Evolutionary conservation across 2,888 invertebrate genomes (phyloP).

Genomic region (Polydrusus pterygomalis): DNA sequence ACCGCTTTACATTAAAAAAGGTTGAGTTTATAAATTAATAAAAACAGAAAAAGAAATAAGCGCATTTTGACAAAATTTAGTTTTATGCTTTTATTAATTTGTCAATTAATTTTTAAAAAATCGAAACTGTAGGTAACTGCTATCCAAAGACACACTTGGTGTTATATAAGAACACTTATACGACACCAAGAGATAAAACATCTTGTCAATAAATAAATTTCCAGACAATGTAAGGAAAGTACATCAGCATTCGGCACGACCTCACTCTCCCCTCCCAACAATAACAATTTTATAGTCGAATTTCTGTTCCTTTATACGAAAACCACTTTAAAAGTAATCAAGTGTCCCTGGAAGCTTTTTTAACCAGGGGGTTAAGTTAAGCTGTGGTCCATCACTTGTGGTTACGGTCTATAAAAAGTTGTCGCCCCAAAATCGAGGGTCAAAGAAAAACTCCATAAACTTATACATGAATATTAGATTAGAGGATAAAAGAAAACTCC

Average conservation of each 20-base stretch:
- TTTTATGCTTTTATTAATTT: too few relatives aligned
- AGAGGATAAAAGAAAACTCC: constrained; percentile 59
- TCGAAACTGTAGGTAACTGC: too few relatives aligned
- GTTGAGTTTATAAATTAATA: too few relatives aligned
- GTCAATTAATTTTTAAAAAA: too few relatives aligned
- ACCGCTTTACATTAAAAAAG: too few relatives aligned
- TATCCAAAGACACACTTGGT: too few relatives aligned
- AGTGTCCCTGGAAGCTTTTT: constrained; percentile 58
- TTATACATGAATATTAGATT: constrained; percentile 66
- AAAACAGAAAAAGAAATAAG: too few relatives aligned
- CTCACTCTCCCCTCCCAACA: neutral
- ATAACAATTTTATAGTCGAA: constrained; percentile 32
- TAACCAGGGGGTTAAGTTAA: constrained; percentile 60
- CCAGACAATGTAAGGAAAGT: too few relatives aligned
- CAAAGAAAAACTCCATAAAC: constrained; percentile 62
- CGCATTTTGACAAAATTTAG: too few relatives aligned
- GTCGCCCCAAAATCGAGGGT: constrained; percentile 61
- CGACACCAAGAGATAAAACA: too few relatives aligned
- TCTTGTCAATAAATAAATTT: too few relatives aligned
- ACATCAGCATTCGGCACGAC: constrained; percentile 2
- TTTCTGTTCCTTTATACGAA: constrained; percentile 35
- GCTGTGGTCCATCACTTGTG: constrained; percentile 62
- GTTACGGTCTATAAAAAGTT: constrained; percentile 62
- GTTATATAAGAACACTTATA: too few relatives aligned
- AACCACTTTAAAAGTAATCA: constrained; percentile 60